Percentiles rank a stretch among this genome's conserved stretches.
These are phyloP conservation scores for Pseudochromis fuscus DNA, from an alignment of 2,797 vertebrate genomes.

Conservation along the genomic window DNA sequence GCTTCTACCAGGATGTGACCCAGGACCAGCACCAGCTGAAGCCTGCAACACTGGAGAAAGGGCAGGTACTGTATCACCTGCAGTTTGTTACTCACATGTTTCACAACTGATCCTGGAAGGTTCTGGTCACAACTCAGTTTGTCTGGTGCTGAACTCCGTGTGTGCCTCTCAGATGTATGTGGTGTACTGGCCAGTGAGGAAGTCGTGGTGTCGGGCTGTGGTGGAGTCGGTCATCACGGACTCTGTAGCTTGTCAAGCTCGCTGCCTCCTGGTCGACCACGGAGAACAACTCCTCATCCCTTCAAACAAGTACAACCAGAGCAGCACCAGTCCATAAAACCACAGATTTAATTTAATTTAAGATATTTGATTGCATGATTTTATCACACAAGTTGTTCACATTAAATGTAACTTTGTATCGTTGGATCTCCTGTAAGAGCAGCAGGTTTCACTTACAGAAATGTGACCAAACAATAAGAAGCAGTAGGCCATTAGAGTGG, in stretches of 20 bases:
- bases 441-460: too few species aligned
- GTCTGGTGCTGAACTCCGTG: neutral
- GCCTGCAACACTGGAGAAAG: conserved; percentile 65
- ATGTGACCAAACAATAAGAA: too few species aligned
- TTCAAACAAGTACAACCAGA: conserved; percentile 74
- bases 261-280: conserved; percentile 82
- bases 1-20: conserved; percentile 76
- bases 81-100: neutral
- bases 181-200: conserved; percentile 74
- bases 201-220: conserved; percentile 82
- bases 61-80: conserved; percentile 65
- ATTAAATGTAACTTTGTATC: too few species aligned
- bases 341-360: too few species aligned
- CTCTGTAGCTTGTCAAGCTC: conserved; percentile 41
- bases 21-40: conserved; percentile 65
- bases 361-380: too few species aligned
- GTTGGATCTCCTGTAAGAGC: too few species aligned
- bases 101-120: neutral
- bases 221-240: conserved; percentile 75
- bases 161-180: conserved; percentile 78
- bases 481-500: too few species aligned
- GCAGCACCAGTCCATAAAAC: neutral
- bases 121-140: too few species aligned
- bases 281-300: conserved; percentile 75
- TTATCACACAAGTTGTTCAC: too few species aligned